These are phyloP conservation scores for Pecten maximus DNA, from an alignment of 2,888 invertebrate species.

Conservation along the genomic window DNA sequence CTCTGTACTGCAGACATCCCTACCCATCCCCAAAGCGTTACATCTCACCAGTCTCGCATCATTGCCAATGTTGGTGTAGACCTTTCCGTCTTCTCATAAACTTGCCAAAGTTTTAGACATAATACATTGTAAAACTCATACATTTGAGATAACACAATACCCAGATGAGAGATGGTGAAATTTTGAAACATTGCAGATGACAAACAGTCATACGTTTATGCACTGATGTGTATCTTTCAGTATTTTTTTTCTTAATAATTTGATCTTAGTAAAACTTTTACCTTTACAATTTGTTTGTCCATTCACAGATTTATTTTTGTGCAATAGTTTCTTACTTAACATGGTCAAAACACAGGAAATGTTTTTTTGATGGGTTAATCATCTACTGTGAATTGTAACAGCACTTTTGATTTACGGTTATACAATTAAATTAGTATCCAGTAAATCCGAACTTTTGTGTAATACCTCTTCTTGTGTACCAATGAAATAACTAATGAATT, in stretches of 20 bases:
- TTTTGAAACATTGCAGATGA: neutral
- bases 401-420: too few species aligned
- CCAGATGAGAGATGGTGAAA: constrained; percentile 4
- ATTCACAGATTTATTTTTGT: too few species aligned
- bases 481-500: too few species aligned
- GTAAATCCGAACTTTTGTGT: too few species aligned
- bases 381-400: too few species aligned
- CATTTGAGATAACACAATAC: neutral
- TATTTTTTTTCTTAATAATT: neutral
- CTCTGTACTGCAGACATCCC: neutral
- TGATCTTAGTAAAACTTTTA: too few species aligned
- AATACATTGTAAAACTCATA: neutral
- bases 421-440: too few species aligned
- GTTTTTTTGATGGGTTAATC: too few species aligned
- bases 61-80: neutral
- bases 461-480: too few species aligned
- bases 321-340: too few species aligned
- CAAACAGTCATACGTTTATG: neutral
- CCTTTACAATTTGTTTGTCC: too few species aligned
- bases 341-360: too few species aligned
- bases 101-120: constrained; percentile 30
- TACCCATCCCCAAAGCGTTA: neutral
- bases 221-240: neutral
- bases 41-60: neutral
- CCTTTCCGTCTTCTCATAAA: constrained; percentile 15